Evolutionary conservation across 2,797 vertebrate genomes (phyloP).

Genomic region (Dermochelys coriacea): DNA sequence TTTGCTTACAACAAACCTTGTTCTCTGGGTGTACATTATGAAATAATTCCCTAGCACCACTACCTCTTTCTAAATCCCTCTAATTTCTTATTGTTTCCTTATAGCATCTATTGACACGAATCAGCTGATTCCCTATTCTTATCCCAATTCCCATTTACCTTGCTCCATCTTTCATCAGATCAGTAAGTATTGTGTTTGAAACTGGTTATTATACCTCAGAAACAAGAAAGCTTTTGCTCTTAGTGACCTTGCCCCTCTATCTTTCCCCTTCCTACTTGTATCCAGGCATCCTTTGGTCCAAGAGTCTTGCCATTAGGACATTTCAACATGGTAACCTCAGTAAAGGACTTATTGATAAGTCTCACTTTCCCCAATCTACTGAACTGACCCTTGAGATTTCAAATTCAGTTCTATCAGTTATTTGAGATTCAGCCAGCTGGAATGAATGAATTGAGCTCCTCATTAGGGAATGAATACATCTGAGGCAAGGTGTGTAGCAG

Average conservation of each 20-base stretch:
- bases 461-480: background rate
- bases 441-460: background rate
- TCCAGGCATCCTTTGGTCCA: background rate
- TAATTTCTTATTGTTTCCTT: slow-evolving; percentile 36
- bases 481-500: background rate
- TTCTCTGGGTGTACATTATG: no score
- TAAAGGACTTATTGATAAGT: background rate
- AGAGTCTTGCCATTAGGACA: background rate
- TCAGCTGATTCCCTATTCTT: background rate
- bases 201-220: background rate
- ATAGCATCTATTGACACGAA: slow-evolving; percentile 27
- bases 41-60: no score
- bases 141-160: background rate
- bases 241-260: background rate
- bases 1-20: no score
- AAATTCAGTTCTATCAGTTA: background rate
- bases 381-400: background rate
- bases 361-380: background rate
- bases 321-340: background rate
- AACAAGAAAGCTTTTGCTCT: background rate
- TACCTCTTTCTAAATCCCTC: background rate
- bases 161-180: slow-evolving; percentile 40
- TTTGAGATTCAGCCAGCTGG: background rate
- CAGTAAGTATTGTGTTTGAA: background rate
- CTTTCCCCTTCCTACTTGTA: background rate